Evolutionary conservation across 1,140 invertebrate species (phyloP).

Genomic region (Brachionus calyciflorus): DNA sequence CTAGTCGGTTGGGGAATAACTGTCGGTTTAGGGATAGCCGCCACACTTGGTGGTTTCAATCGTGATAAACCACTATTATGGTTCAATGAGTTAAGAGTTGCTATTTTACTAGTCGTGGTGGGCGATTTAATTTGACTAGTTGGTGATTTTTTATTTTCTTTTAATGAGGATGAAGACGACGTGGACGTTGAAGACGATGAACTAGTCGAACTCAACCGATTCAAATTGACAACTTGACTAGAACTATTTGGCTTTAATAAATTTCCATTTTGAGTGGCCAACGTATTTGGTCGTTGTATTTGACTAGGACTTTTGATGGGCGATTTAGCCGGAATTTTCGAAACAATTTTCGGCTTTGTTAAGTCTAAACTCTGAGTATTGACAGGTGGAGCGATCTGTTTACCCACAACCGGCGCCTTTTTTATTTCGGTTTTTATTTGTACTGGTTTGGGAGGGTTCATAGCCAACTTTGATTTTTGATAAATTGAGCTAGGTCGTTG

Average conservation of each 20-base stretch:
- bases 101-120: background rate
- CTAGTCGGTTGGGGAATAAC: background rate
- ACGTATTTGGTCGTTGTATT: background rate
- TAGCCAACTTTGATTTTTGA: constrained; percentile 1
- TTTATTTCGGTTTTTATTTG: background rate
- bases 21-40: background rate
- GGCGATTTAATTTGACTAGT: constrained; percentile 25
- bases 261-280: background rate
- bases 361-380: background rate
- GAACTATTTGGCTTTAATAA: background rate
- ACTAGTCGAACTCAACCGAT: constrained; percentile 24
- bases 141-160: constrained; percentile 36
- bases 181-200: constrained; percentile 8
- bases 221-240: constrained; percentile 30
- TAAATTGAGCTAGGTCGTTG: constrained; percentile 19
- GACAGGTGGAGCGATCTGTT: background rate
- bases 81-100: background rate
- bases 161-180: constrained; percentile 19
- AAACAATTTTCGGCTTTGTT: background rate
- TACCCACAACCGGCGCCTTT: background rate
- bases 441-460: background rate
- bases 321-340: background rate
- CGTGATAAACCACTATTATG: background rate
- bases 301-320: background rate
- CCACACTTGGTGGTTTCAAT: background rate